Percentiles rank a stretch among this genome's conserved stretches.
Conservation (phyloP, 2,113 vertebrate species). For the Axis porcinus region DNA sequence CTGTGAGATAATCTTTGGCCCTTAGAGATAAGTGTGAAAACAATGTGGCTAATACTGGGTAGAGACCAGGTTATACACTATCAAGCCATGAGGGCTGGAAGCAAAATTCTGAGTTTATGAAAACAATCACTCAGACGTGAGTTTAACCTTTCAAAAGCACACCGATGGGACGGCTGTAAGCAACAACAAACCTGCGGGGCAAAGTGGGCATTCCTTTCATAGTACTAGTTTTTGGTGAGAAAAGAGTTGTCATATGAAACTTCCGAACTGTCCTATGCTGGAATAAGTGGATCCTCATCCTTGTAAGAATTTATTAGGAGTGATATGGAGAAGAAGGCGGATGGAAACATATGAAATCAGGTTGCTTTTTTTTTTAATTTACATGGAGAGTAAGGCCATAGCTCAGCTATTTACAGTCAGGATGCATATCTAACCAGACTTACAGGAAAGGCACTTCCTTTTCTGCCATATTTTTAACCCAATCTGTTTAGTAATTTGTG, state of each 20-base stretch:
- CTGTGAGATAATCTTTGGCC: constrained; percentile 69
- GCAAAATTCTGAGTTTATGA: constrained; percentile 20
- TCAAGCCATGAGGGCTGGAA: background rate
- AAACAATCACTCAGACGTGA: constrained; percentile 31
- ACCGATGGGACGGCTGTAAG: constrained; percentile 19
- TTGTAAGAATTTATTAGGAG: background rate
- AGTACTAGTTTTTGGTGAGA: background rate
- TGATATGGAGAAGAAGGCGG: background rate
- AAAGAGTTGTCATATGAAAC: background rate
- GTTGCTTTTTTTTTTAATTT: background rate
- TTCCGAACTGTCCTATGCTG: background rate
- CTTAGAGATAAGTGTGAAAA: constrained; percentile 42
- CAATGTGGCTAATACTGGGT: constrained; percentile 45
- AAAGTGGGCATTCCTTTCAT: background rate
- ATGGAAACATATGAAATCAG: background rate
- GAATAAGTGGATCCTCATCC: background rate
- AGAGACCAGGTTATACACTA: constrained; percentile 48
- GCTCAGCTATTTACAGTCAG: background rate
- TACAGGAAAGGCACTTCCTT: background rate
- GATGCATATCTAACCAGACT: background rate
- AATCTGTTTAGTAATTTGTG: background rate
- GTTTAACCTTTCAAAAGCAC: constrained; percentile 43
- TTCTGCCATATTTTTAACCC: background rate
- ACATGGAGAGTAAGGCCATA: background rate
- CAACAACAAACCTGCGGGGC: background rate